phyloP scores from a whole-genome alignment of 2,797 vertebrate species.

The Anolis apletophallus region DNA sequence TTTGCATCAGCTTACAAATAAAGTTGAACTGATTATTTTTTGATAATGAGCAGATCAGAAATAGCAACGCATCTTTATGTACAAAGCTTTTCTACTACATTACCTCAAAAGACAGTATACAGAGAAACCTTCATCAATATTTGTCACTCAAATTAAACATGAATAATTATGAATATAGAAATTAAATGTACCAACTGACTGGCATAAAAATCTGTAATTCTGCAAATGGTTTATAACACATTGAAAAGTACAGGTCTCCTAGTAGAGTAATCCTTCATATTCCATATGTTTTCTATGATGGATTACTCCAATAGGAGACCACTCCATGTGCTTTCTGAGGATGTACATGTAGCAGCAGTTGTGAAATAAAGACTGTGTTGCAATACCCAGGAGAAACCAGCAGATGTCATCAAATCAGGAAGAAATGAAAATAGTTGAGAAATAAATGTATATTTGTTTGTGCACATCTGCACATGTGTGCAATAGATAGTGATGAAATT shows the following conservation, averaged over 20 bases:
- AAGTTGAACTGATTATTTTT: too few species aligned
- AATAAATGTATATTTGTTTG: background rate
- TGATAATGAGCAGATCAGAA: too few species aligned
- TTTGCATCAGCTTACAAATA: too few species aligned
- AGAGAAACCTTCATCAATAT: background rate
- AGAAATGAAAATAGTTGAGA: background rate
- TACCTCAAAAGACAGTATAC: background rate
- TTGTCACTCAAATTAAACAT: background rate
- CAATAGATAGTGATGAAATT: background rate
- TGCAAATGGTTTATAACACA: background rate
- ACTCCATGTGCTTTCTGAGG: too few species aligned
- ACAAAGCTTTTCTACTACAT: background rate
- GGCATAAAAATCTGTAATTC: background rate
- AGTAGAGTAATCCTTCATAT: background rate
- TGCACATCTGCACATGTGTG: too few species aligned
- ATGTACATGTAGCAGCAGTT: background rate
- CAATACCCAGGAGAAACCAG: constrained; percentile 35
- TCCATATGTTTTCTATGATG: too few species aligned
- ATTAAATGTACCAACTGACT: background rate
- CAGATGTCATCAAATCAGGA: constrained; percentile 58
- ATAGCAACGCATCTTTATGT: background rate
- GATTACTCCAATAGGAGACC: too few species aligned
- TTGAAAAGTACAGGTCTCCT: background rate
- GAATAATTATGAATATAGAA: constrained; percentile 5
- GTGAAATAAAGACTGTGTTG: background rate